phyloP scores from a whole-genome alignment of 1,140 invertebrate genomes.

The Amyelois transitella region DNA sequence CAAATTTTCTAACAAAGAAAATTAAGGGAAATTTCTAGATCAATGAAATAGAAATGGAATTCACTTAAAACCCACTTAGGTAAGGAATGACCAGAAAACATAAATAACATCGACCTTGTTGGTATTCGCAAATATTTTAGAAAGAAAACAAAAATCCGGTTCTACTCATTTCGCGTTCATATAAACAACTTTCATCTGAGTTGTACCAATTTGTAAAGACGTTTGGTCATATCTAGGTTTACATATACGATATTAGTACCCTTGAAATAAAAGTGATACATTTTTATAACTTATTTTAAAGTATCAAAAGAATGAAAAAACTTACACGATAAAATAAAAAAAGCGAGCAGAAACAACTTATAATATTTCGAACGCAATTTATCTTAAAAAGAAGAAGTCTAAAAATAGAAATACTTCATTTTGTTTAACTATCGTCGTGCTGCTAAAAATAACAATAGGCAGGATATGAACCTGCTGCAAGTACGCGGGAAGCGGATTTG shows the following conservation, averaged over 20 bases:
- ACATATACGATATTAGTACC: too few relatives aligned
- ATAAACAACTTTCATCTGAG: slow-evolving; percentile 51
- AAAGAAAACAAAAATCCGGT: slow-evolving; percentile 52
- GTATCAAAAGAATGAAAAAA: too few relatives aligned
- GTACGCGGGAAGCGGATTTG: slow-evolving; percentile 30
- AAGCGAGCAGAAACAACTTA: too few relatives aligned
- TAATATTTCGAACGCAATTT: too few relatives aligned
- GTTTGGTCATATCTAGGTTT: background rate
- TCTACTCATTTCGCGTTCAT: slow-evolving; percentile 32
- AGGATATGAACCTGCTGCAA: background rate
- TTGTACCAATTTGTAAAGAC: slow-evolving; percentile 30
- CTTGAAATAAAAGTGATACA: too few relatives aligned
- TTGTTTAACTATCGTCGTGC: background rate
- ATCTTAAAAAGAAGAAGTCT: too few relatives aligned
- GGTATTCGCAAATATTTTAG: slow-evolving; percentile 19
- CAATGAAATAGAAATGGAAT: background rate
- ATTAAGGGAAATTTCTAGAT: too few relatives aligned
- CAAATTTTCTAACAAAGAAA: too few relatives aligned
- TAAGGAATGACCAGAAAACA: slow-evolving; percentile 7
- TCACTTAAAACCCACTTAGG: background rate
- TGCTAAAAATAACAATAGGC: background rate
- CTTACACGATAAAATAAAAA: too few relatives aligned
- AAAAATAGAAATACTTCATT: too few relatives aligned
- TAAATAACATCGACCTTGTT: slow-evolving; percentile 28
- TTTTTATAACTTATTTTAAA: too few relatives aligned